Base-by-base conservation (phyloP, 2,797 vertebrate genomes). In the Acipenser transmontanus region DNA sequence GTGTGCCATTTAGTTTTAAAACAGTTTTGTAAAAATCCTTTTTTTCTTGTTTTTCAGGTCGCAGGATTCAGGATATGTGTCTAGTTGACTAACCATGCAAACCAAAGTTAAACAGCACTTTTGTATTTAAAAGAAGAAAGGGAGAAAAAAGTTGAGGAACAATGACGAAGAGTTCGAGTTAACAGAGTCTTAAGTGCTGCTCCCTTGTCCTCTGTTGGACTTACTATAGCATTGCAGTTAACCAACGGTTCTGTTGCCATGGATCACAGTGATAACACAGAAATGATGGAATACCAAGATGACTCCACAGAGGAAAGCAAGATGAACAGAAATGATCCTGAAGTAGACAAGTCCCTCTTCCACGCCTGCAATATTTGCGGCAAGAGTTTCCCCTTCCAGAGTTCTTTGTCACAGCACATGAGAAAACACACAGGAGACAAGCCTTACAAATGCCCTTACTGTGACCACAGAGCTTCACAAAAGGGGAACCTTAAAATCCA, bases 401-500 rank as follows among this genome's bases (percentile, higher is more conserved):
- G 96, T 83, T 97, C 95, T 0, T 81, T 98, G 73, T 98, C 95
- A 0, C 95, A 98, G 85, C 95, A 98, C 72, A 98, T 98, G 96
- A 91, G 96, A 70, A 94, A 95, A 61, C 96, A 98, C 86, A 98
- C 96, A 0, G 96, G 95, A 0, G 94, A 91, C 47, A 94, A 95
- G 49, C 96, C 96, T n/a, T 98, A 97, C 83, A 95, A 96, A 83
- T 98, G 96, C 70, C 96, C 96, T 69, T 97, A 98, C 83, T 98
- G 96, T 0, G 91, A 94, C 79, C 96, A 98, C 83, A 87, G 96
- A 76, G 94, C 95, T 13, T 95, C 95, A 61, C 96, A 98, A 80
- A 98, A 98, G 80, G 96, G 96, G 72, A 96, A 95, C 81, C 88
- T 98, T 69, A 98, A 98, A 83, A 93, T 97, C 67, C 96, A 98